Evolutionary conservation across 2,113 vertebrate species (phyloP), one percentile per base, ranked within the genome.

Genomic region (Alligator sinensis): DNA sequence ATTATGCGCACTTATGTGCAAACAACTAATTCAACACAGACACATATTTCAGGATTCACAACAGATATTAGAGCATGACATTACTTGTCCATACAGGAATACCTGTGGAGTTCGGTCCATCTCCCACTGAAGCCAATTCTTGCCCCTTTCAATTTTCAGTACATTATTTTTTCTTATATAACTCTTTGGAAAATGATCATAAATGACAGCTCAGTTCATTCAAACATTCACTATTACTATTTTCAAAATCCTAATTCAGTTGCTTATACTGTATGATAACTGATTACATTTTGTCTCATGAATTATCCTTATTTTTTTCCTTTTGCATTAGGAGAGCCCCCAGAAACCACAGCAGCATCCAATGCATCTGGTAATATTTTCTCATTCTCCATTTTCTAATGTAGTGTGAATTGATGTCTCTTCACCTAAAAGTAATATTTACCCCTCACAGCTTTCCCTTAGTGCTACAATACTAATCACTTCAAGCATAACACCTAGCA

Each of bases 101-200:
- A 88, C 18, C 77, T 74, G 66, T 4, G 30, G 13, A 86, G 72
- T 87, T 76, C 30, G 82, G 5, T 54, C 77, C 55, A 58, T 4
- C 15, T 88, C 28, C n/a, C 2, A 2, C 5, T 64, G 74, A 25
- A 4, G 3, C 6, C 5, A 77, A 25, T 19, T 21, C 2, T 57
- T 77, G 2, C 25, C 47, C 84, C 11, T 5, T 58, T 38, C 17
- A 59, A 17, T 66, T 25, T 8, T 76, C 6, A 13, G 66, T 3
- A 34, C 4, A 9, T 47, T 47, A 12, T 0, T 63, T 91, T n/a
- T 24, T 6, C 74, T 28, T 3, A 3, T 11, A 76, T 0, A 0
- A 57, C 19, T 38, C 8, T 18, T 80, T 84, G 63, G 60, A 66
- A 66, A 66, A 7, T 66, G 28, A 66, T 66, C 27, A 16, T n/a